Conservation (phyloP, 2,113 vertebrate genomes). For the Macheiramphus alcinus region DNA sequence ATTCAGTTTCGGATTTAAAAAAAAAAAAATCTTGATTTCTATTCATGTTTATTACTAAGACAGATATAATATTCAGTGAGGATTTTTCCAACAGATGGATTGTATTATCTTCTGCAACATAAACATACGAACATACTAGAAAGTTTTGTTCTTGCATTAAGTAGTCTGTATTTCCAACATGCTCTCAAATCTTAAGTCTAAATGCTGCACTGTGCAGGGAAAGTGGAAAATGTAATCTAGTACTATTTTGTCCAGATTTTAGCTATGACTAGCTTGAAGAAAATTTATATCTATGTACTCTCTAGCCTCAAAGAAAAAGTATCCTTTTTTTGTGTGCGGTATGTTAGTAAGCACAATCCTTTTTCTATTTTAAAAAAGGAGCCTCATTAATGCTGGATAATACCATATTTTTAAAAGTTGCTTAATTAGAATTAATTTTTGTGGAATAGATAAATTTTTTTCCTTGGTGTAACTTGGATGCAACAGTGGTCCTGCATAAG, state of each 20-base stretch:
- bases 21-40: background rate
- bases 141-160: constrained; percentile 9
- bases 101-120: background rate
- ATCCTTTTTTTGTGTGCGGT: background rate
- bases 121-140: background rate
- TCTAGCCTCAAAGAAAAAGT: background rate
- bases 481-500: background rate
- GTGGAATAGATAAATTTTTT: background rate
- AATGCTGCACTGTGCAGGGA: background rate
- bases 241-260: background rate
- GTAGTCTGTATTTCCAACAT: background rate
- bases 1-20: background rate
- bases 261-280: background rate
- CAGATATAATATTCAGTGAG: background rate
- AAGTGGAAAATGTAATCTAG: background rate
- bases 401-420: background rate
- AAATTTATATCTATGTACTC: background rate
- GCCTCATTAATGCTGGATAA: background rate
- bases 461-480: background rate
- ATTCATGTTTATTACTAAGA: background rate
- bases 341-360: background rate
- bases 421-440: background rate
- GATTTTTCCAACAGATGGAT: constrained; percentile 21
- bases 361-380: background rate
- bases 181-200: background rate